Conservation (phyloP, 2,888 invertebrate genomes). For the Celastrina argiolus region DNA sequence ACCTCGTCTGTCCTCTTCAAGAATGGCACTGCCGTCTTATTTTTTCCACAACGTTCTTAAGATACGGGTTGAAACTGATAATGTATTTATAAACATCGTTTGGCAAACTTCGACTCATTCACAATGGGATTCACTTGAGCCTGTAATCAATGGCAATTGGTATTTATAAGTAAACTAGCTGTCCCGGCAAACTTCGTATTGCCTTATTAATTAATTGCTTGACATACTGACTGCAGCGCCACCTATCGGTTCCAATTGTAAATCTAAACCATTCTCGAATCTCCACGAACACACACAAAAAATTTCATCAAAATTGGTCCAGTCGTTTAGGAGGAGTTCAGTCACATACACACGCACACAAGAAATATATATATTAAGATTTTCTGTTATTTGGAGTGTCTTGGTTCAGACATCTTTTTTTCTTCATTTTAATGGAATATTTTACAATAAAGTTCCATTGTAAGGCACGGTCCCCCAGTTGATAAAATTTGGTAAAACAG, state of each 20-base stretch:
- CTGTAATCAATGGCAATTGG: conserved; percentile 27
- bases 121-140: conserved; percentile 26
- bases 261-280: no score
- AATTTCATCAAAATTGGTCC: no score
- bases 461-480: conserved; percentile 28
- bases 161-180: conserved; percentile 29
- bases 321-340: no score
- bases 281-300: no score
- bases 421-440: conserved; percentile 21
- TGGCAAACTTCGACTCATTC: conserved; percentile 29
- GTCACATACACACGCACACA: no score
- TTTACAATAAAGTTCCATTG: conserved; percentile 27
- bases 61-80: conserved; percentile 29
- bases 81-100: conserved; percentile 29
- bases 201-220: no score
- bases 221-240: no score
- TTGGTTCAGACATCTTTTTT: conserved; percentile 9
- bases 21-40: conserved; percentile 31
- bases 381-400: conserved; percentile 28
- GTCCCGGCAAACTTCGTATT: no score
- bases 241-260: no score
- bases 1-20: conserved; percentile 30
- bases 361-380: no score
- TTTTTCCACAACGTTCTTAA: conserved; percentile 33
- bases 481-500: conserved; percentile 33